Base-by-base conservation (phyloP, 2,888 invertebrate genomes). In the Chromoteleia sp. region DNA sequence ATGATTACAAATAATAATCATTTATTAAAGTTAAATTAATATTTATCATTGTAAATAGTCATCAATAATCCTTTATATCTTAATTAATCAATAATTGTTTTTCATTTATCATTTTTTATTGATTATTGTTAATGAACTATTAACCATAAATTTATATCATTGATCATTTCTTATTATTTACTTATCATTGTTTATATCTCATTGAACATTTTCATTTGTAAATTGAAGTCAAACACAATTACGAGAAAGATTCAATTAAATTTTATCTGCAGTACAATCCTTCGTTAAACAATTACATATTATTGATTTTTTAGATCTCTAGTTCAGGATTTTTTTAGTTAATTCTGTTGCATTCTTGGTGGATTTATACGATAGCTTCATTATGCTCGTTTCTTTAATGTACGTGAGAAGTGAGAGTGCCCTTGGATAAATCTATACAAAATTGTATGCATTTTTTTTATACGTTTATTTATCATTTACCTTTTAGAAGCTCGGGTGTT, bases 371-470 rank as follows among this genome's bases (percentile, higher is more conserved):
- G 10, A 15, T 58, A 70, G 56, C 29, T 68, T 54, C 0, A 21
- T 63, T 39, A n/a, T 17, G 17, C 29, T 58, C 3, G n/a, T 39
- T 50, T 30, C 43, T 30, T 63, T 21, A 41, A 73, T 63, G 61
- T 67, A 76, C 58, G 75, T 65, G 65, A 75, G 14, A 76, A 58
- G 76, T 67, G 67, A 58, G 68, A 56, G 59, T 65, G 67, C 76
- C 58, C 45, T 50, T 76, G 67, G 76, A 68, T 58, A 50, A 61
- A 50, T 65, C 10, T 30, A 58, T 8, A 25, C 6, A 41, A 41
- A 48, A 58, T 41, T 41, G n/a, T 39, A 14, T 39, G 2, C n/a
- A 39, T 39, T 39, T 3, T 3, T 39, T 39, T 39, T 39, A 39
- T 6, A 12, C 2, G 8, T 14, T 25, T 6, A 25, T 36, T 36